Conservation (phyloP, 2,113 vertebrate species). For the Macaca mulatta region DNA sequence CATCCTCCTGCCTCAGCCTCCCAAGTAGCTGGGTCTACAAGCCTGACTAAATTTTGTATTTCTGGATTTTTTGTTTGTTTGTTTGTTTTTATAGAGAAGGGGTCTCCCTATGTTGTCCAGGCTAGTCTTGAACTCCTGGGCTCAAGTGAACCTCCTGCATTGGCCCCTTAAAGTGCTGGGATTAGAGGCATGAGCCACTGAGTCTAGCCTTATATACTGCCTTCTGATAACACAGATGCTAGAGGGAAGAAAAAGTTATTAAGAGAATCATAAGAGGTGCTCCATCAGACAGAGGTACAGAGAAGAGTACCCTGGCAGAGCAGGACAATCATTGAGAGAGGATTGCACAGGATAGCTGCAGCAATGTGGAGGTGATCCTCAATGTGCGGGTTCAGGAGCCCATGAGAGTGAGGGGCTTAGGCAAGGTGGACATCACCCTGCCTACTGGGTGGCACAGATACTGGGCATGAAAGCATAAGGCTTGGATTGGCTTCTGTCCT, state of each 20-base stretch:
- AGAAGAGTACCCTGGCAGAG: background rate
- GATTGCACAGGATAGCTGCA: background rate
- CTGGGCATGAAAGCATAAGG: background rate
- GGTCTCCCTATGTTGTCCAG: no score
- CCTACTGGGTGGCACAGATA: background rate
- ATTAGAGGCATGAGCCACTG: no score
- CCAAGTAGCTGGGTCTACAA: no score
- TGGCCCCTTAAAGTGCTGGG: no score
- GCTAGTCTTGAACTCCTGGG: no score
- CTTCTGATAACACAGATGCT: background rate
- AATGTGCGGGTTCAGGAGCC: background rate
- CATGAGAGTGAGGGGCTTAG: background rate
- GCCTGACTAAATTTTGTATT: no score
- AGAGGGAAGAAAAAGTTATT: background rate
- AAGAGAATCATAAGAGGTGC: background rate
- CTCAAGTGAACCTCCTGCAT: no score
- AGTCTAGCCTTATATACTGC: background rate
- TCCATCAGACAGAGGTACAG: background rate
- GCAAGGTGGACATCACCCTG: background rate
- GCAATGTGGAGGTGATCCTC: background rate
- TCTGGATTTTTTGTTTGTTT: no score
- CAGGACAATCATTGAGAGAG: background rate
- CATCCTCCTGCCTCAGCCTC: no score
- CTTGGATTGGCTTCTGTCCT: background rate
- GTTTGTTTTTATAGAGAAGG: no score